These are phyloP conservation scores for Coturnix japonica DNA, from an alignment of 2,113 vertebrate genomes.

Conservation along the genomic window DNA sequence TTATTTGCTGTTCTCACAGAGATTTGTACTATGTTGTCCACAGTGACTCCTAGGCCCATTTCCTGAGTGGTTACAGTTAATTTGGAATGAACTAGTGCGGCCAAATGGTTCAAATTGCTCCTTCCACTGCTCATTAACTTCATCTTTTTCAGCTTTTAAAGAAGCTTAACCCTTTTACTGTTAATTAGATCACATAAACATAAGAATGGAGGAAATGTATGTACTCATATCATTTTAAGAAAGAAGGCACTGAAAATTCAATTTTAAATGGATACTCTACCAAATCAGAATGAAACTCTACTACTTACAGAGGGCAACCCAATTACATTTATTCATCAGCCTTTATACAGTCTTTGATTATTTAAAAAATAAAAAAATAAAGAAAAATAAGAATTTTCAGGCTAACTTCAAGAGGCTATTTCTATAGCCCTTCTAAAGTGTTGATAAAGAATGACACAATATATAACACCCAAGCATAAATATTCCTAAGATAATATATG, in stretches of 20 bases:
- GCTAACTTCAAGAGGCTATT: conserved; percentile 6
- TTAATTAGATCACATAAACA: not conserved
- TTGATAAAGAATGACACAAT: not conserved
- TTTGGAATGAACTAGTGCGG: not conserved
- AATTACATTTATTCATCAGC: conserved; percentile 19
- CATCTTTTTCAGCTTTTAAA: conserved; percentile 9
- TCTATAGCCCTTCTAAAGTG: not conserved
- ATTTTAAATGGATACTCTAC: not conserved
- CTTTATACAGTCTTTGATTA: not conserved
- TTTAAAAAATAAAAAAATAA: not conserved
- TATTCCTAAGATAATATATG: not conserved
- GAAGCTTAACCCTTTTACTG: not conserved
- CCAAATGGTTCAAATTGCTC: not conserved
- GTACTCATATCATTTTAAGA: not conserved
- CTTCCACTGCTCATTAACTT: conserved; percentile 3
- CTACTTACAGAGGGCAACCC: not conserved
- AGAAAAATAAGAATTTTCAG: not conserved
- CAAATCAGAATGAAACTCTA: conserved; percentile 18
- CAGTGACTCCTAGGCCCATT: conserved; percentile 1
- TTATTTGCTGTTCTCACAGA: not conserved
- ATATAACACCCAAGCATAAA: not conserved
- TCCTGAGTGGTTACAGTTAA: conserved; percentile 14
- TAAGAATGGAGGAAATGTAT: not conserved
- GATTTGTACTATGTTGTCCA: not conserved
- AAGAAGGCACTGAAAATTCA: not conserved